phyloP scores from a whole-genome alignment of 1,140 invertebrate species.

The Mycetomoellerius zeteki region DNA sequence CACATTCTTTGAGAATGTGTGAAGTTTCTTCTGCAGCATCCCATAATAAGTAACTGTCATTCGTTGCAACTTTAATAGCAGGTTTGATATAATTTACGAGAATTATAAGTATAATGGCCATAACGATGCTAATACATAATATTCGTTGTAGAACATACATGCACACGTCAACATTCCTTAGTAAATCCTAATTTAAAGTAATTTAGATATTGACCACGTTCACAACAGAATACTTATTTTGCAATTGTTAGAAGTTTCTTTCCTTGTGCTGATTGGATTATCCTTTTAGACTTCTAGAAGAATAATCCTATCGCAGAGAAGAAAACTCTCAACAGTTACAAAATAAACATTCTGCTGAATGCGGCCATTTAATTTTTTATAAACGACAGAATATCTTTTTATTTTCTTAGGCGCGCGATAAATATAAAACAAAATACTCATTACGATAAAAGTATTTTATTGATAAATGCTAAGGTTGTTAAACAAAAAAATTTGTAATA shows the following conservation, averaged over 20 bases:
- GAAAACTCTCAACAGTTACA: no score
- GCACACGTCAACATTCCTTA: constrained; percentile 54
- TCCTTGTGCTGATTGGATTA: no score
- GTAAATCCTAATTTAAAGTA: background rate
- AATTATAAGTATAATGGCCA: constrained; percentile 42
- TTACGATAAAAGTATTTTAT: constrained; percentile 22
- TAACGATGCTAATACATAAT: constrained; percentile 13
- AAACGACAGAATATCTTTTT: background rate
- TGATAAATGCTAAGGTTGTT: background rate
- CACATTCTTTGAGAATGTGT: constrained; percentile 8
- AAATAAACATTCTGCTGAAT: no score
- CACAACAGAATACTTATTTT: no score
- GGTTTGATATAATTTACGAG: constrained; percentile 24
- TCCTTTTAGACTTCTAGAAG: no score
- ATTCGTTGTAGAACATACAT: constrained; percentile 32
- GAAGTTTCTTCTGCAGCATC: constrained; percentile 33
- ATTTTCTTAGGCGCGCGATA: background rate
- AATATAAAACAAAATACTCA: background rate
- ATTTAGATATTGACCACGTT: background rate
- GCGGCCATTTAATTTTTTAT: background rate
- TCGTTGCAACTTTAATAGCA: constrained; percentile 65
- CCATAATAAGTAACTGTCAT: constrained; percentile 29
- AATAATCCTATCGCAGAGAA: no score
- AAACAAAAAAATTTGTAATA: background rate
- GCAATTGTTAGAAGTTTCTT: no score